These are phyloP conservation scores for Diplosoma virens DNA, from an alignment of 23 tunicate genomes.

Conservation along the genomic window DNA sequence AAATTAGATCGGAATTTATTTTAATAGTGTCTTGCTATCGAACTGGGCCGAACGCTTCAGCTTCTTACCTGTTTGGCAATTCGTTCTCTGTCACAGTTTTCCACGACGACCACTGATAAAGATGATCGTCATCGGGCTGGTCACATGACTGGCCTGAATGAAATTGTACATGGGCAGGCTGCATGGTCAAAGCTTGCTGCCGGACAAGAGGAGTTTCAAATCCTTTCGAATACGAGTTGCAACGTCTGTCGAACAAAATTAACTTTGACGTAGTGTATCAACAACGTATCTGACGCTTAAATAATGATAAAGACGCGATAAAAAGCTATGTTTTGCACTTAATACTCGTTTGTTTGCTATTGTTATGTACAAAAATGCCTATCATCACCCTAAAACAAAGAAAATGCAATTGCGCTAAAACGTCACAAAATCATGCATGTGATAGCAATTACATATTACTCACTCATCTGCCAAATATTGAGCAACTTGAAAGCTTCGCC, in stretches of 20 bases:
- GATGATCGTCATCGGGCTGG: conserved; percentile 27
- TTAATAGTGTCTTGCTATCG: no score
- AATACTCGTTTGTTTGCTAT: no score
- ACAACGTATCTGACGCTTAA: no score
- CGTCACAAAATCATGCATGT: no score
- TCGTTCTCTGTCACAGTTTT: conserved; percentile 51
- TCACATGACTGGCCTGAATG: conserved; percentile 7
- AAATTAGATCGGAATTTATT: no score
- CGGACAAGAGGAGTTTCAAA: background rate
- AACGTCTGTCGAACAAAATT: conserved; percentile 4
- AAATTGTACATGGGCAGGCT: background rate
- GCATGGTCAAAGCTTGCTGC: background rate
- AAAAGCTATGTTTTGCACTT: no score
- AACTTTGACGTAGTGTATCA: no score
- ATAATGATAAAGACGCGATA: no score
- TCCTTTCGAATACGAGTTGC: conserved; percentile 22
- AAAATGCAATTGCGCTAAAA: no score
- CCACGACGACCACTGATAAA: conserved; percentile 88
- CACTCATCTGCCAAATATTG: conserved; percentile 42
- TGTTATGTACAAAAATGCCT: no score
- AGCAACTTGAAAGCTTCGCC: conserved; percentile 67
- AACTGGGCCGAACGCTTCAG: background rate
- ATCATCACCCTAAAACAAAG: no score
- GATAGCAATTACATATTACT: background rate
- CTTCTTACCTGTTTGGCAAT: background rate